Base-by-base conservation (phyloP, 2,113 vertebrate genomes). In the Tetrao urogallus region DNA sequence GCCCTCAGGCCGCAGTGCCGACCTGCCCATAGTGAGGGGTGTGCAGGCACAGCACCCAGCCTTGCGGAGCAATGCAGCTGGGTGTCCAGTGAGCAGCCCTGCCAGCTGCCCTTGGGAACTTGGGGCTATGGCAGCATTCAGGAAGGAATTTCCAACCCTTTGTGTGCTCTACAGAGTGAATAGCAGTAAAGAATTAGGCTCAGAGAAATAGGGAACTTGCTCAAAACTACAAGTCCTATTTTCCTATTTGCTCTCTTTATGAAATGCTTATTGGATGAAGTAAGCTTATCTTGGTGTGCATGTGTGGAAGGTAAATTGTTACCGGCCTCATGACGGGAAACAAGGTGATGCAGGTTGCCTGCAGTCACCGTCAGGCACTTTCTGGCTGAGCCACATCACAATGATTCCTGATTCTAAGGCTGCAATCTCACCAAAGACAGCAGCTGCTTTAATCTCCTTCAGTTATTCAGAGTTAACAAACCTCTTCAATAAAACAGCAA, bases 401-500 rank as follows among this genome's bases (percentile, higher is more conserved):
- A 76, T 20, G 61, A 27, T 88, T 88, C 88, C 91, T 77, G 72
- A 54, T 86, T 90, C 86, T 60, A 83, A 71, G 73, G 45, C 63
- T 71, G 10, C 32, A 73, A 65, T 52, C 47, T 66, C 38, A 74
- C 66, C 72, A 83, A 79, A 91, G 75, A 40, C 50, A 91, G 69
- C 61, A 88, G 77, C 72, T 82, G 61, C 52, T 96, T 65, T 54
- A 83, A 88, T 82, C 76, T 75, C 11, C 81, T 69, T 57, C 38
- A 91, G 85, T 67, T 72, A 60, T 71, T 72, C 65, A 11, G 69
- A 82, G 16, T 85, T n/a, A 91, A 71, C 65, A 79, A 93, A 40
- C 22, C 15, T 63, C 66, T 72, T 77, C 22, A 89, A 54, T 87
- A 89, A 81, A 94, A 73, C 63, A 90, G 56, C 82, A 81, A 91